A percentile compares a stretch with the other conserved stretches of the same genome.
phyloP scores from a whole-genome alignment of 2,888 invertebrate species.

The Dione juno region DNA sequence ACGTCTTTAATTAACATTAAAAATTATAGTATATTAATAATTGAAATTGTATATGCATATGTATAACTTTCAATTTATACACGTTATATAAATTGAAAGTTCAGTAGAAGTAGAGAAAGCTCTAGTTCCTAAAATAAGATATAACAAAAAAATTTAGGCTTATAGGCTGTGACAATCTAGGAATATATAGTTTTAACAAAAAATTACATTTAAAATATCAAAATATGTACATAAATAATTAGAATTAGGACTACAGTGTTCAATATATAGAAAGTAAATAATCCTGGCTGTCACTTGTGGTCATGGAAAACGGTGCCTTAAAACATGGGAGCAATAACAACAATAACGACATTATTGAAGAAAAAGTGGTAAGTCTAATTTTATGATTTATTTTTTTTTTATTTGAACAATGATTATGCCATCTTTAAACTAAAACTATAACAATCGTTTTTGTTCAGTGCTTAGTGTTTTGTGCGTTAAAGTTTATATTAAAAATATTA shows the following conservation, averaged over 20 bases:
- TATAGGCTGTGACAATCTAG: slow-evolving; percentile 45
- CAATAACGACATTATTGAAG: slow-evolving; percentile 79
- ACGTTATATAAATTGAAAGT: not conserved
- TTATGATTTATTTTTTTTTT: not conserved
- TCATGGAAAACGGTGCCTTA: slow-evolving; percentile 85
- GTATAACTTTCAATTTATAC: too few relatives aligned
- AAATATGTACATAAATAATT: slow-evolving; percentile 48
- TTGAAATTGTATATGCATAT: too few relatives aligned
- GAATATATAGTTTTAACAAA: slow-evolving; percentile 30
- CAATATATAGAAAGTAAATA: slow-evolving; percentile 47
- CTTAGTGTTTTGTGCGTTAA: too few relatives aligned
- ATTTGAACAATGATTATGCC: too few relatives aligned
- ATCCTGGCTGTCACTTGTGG: slow-evolving; percentile 75
- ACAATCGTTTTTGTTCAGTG: too few relatives aligned
- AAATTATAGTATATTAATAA: too few relatives aligned
- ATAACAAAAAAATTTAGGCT: slow-evolving; percentile 17
- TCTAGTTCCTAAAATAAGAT: not conserved
- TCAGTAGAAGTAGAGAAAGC: not conserved
- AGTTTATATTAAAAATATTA: too few relatives aligned
- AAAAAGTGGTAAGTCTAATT: slow-evolving; percentile 75
- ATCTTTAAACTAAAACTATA: too few relatives aligned
- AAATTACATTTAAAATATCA: slow-evolving; percentile 38
- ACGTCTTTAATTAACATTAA: too few relatives aligned
- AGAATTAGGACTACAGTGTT: slow-evolving; percentile 47
- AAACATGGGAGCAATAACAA: slow-evolving; percentile 84